phyloP scores from a whole-genome alignment of 2,113 vertebrate genomes.

The Craseonycteris thonglongyai region DNA sequence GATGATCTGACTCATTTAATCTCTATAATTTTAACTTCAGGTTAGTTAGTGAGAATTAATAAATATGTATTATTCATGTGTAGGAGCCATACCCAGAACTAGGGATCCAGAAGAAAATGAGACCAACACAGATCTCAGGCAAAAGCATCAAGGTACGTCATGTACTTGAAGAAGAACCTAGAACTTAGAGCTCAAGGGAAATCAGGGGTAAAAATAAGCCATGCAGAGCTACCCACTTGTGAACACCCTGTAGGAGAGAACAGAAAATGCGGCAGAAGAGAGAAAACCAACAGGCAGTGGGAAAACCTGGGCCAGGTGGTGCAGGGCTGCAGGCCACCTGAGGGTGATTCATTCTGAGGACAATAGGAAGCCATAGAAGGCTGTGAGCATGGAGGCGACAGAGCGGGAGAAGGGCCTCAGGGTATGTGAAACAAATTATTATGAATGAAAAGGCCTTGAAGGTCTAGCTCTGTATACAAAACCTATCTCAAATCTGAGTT shows the following conservation, averaged over 20 bases:
- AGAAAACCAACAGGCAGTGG: background rate
- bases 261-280: background rate
- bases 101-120: background rate
- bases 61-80: accelerated
- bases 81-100: background rate
- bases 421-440: background rate
- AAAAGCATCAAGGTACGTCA: background rate
- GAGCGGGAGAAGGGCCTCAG: background rate
- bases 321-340: background rate
- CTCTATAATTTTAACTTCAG: background rate
- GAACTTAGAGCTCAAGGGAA: background rate
- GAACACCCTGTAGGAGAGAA: background rate
- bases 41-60: background rate
- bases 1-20: background rate
- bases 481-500: background rate
- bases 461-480: slow-evolving; percentile 1
- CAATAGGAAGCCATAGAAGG: background rate
- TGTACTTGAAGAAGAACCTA: background rate
- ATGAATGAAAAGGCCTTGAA: background rate
- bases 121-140: background rate
- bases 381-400: background rate
- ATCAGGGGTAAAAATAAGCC: background rate
- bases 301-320: background rate
- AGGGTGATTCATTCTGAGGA: background rate
- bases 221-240: background rate